phyloP scores from a whole-genome alignment of 1,140 invertebrate genomes.

The Formica exsecta region DNA sequence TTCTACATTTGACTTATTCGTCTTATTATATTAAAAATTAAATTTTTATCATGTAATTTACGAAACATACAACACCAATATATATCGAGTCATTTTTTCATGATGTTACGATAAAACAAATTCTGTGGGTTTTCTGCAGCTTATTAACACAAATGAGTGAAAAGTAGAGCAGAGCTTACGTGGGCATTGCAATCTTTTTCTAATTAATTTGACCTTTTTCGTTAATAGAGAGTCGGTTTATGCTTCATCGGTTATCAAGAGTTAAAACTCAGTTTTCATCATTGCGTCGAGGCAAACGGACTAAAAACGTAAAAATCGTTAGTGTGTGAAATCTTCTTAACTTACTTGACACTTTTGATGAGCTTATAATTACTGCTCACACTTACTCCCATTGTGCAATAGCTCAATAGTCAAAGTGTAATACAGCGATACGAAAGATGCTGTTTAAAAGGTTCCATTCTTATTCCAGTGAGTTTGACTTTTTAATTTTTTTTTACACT shows the following conservation, averaged over 20 bases:
- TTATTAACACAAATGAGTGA: constrained; percentile 47
- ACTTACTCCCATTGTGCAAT: constrained; percentile 9
- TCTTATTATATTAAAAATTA: constrained; percentile 6
- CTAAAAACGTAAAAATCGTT: constrained; percentile 18
- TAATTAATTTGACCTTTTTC: constrained; percentile 80
- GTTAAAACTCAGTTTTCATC: constrained; percentile 71
- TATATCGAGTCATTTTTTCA: background rate
- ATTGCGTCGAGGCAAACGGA: constrained; percentile 38
- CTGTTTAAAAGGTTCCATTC: constrained; percentile 71
- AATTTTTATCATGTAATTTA: constrained; percentile 16
- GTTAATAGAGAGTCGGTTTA: constrained; percentile 66
- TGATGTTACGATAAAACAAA: constrained; percentile 8
- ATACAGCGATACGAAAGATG: constrained; percentile 60
- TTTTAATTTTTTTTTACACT: constrained; percentile 9
- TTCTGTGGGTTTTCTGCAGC: background rate
- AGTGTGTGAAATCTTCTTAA: constrained; percentile 19
- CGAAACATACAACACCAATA: background rate
- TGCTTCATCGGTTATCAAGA: constrained; percentile 69
- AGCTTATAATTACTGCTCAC: constrained; percentile 5
- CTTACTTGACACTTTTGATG: constrained; percentile 33
- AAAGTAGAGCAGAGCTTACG: constrained; percentile 59
- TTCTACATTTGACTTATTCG: background rate
- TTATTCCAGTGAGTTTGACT: constrained; percentile 77
- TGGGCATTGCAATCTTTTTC: constrained; percentile 73
- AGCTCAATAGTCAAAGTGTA: constrained; percentile 1